Percentiles rank a stretch among this genome's conserved stretches.
These are phyloP conservation scores for Tokudaia tokunoshimensis DNA, from an alignment of 2,797 vertebrate species.

Conservation along the genomic window DNA sequence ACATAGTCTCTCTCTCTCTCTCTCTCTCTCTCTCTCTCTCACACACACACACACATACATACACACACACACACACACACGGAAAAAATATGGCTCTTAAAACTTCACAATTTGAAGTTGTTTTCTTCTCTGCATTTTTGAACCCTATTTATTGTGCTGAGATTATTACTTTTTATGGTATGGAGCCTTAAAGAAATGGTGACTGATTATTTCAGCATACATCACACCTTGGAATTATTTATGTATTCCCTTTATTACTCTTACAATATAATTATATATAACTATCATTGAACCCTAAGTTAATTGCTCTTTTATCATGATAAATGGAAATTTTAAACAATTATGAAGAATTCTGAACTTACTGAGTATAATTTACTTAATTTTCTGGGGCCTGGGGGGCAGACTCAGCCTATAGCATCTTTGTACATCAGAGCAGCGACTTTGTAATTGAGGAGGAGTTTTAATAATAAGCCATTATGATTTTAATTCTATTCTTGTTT, in stretches of 20 bases:
- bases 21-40: background rate
- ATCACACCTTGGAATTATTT: constrained; percentile 41
- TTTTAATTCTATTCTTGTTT: constrained; percentile 27
- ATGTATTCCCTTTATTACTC: constrained; percentile 10
- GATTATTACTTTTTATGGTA: background rate
- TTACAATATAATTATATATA: background rate
- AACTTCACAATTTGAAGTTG: constrained; percentile 28
- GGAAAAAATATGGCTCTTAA: constrained; percentile 7
- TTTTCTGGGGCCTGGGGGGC: background rate
- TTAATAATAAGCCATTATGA: background rate
- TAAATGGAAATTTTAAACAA: constrained; percentile 32
- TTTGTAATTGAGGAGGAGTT: constrained; percentile 38
- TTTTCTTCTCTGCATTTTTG: constrained; percentile 23
- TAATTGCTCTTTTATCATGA: background rate
- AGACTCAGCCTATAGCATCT: background rate
- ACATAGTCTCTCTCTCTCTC: background rate
- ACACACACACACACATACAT: background rate
- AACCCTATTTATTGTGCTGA: background rate
- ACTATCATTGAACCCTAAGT: background rate
- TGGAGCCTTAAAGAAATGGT: constrained; percentile 6
- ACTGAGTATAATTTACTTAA: constrained; percentile 1
- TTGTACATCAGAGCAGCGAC: background rate
- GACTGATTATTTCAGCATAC: constrained; percentile 16
- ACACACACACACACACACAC: background rate
- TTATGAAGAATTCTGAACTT: constrained; percentile 7